These are phyloP conservation scores for Agonopterix heracliana DNA, from an alignment of 2,888 invertebrate species.

Conservation along the genomic window DNA sequence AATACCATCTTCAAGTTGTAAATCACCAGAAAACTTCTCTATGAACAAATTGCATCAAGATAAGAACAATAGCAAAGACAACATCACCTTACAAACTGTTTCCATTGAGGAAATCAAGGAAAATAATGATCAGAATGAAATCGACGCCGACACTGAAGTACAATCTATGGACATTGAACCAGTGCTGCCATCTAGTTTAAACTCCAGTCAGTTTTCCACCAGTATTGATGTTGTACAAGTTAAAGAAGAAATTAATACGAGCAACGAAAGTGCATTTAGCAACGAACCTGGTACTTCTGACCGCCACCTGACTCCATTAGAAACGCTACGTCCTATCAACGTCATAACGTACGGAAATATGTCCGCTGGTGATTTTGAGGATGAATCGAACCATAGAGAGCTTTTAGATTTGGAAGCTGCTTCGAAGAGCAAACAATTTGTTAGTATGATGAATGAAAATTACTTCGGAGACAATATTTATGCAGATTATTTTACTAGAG, in stretches of 20 bases:
- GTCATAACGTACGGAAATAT: constrained; percentile 59
- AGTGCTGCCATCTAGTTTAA: constrained; percentile 34
- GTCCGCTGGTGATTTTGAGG: constrained; percentile 50
- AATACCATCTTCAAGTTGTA: constrained; percentile 39
- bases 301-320: constrained; percentile 39
- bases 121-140: constrained; percentile 36
- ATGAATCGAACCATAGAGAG: constrained; percentile 58
- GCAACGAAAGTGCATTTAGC: constrained; percentile 50
- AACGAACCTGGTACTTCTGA: constrained; percentile 40
- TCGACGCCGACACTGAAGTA: constrained; percentile 57
- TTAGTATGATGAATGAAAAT: constrained; percentile 67
- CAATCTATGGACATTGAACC: constrained; percentile 62
- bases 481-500: constrained; percentile 64
- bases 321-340: constrained; percentile 58
- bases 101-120: constrained; percentile 47
- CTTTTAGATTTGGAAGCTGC: constrained; percentile 56
- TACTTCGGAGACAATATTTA: constrained; percentile 70
- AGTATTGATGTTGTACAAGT: constrained; percentile 42
- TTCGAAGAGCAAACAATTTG: constrained; percentile 64
- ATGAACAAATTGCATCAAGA: constrained; percentile 42
- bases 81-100: constrained; percentile 39
- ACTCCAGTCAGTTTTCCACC: constrained; percentile 28
- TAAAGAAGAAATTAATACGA: constrained; percentile 58
- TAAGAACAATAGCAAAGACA: constrained; percentile 27
- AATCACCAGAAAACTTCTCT: constrained; percentile 47